A percentile compares a stretch with the other conserved stretches of the same genome.
Conservation (phyloP, 2,888 invertebrate species). For the Zaprionus obscuricornis region DNA sequence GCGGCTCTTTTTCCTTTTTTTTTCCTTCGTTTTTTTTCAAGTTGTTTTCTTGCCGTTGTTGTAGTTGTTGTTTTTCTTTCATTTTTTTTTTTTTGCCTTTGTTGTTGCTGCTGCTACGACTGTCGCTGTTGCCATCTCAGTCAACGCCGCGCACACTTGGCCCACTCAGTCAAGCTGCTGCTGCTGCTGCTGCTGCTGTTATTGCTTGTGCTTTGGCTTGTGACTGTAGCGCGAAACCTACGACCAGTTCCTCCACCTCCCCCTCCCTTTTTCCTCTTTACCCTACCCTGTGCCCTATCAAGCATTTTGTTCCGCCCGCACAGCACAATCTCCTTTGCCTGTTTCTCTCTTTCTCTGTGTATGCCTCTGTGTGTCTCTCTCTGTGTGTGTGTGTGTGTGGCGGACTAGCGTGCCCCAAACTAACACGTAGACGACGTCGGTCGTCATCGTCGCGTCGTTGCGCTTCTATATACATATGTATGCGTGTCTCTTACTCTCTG, state of each 20-base stretch:
- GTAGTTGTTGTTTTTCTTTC: constrained; percentile 10
- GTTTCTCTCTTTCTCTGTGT: constrained; percentile 10
- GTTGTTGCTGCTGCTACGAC: not conserved
- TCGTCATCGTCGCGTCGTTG: constrained; percentile 31
- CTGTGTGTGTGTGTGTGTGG: constrained; percentile 29
- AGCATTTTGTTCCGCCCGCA: constrained; percentile 46
- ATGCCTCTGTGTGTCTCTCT: constrained; percentile 18
- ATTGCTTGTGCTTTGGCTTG: constrained; percentile 8
- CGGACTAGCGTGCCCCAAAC: constrained; percentile 61
- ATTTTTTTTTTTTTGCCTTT: not conserved
- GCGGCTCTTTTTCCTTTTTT: constrained; percentile 58
- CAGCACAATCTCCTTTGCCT: constrained; percentile 33
- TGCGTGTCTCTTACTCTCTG: constrained; percentile 1
- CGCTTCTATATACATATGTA: constrained; percentile 15
- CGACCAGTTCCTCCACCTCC: constrained; percentile 65
- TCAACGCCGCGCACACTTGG: constrained; percentile 33
- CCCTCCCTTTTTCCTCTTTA: constrained; percentile 6
- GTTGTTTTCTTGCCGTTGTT: constrained; percentile 56
- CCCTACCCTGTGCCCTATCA: constrained; percentile 1
- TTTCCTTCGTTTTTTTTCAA: constrained; percentile 24
- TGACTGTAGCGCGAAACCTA: constrained; percentile 69
- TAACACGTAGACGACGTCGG: constrained; percentile 52
- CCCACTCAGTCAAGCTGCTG: constrained; percentile 1
- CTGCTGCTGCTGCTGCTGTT: constrained; percentile 14
- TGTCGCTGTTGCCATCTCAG: constrained; percentile 19